Percentiles rank a stretch among this genome's conserved stretches.
These are phyloP conservation scores for Centropus unirufus DNA, from an alignment of 2,113 vertebrate species.

Conservation along the genomic window DNA sequence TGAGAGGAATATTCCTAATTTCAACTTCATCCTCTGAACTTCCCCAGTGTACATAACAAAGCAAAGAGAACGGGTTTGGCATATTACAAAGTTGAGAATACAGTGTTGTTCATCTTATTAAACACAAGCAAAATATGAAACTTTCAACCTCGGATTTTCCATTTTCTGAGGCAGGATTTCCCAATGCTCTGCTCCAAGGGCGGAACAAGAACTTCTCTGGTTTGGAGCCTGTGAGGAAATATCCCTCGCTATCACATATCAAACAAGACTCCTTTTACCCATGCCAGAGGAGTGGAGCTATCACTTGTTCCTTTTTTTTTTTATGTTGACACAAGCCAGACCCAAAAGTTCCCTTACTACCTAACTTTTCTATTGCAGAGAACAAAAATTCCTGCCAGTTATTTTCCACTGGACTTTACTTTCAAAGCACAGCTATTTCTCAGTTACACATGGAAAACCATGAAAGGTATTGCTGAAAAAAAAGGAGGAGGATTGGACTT, in stretches of 20 bases:
- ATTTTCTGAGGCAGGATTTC: background rate
- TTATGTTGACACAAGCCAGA: slow-evolving; percentile 57
- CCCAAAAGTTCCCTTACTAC: background rate
- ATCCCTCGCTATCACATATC: slow-evolving; percentile 39
- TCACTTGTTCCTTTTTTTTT: background rate
- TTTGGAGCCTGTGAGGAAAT: slow-evolving; percentile 30
- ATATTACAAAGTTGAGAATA: background rate
- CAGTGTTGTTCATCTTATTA: background rate
- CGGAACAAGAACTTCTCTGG: slow-evolving; percentile 42
- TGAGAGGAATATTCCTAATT: background rate
- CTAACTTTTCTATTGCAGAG: slow-evolving; percentile 8
- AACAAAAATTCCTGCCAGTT: slow-evolving; percentile 1
- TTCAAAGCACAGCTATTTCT: background rate
- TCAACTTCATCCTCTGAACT: background rate
- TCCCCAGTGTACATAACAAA: background rate
- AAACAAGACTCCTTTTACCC: background rate
- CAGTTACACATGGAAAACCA: background rate
- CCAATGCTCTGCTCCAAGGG: slow-evolving; percentile 28
- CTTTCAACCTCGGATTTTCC: background rate
- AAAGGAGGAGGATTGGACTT: background rate
- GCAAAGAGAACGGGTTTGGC: background rate
- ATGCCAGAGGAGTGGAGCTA: background rate
- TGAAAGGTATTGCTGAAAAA: background rate
- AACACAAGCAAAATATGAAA: background rate
- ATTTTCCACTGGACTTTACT: background rate